A percentile compares a stretch with the other conserved stretches of the same genome.
These are phyloP conservation scores for Ammodytes dubius DNA, from an alignment of 2,113 vertebrate genomes.

Conservation along the genomic window DNA sequence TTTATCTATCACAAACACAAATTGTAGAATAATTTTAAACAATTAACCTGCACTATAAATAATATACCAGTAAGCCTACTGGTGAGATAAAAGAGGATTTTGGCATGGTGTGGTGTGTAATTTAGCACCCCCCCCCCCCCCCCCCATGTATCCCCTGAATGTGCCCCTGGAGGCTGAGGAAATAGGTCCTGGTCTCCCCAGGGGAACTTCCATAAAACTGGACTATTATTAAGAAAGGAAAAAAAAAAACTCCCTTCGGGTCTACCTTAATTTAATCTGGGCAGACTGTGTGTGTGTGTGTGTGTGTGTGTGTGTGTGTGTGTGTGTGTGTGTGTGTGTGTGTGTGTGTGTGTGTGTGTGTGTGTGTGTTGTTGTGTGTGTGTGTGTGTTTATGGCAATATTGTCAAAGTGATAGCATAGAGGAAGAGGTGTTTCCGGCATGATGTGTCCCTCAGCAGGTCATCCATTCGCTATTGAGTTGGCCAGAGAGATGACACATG, in stretches of 20 bases:
- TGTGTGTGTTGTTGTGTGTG: conserved; percentile 24
- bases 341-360: conserved; percentile 28
- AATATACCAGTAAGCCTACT: not conserved
- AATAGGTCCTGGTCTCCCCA: conserved; percentile 28
- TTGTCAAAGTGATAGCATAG: conserved; percentile 34
- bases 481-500: conserved; percentile 55
- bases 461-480: conserved; percentile 38
- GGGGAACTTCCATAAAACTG: conserved; percentile 55
- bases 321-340: conserved; percentile 21
- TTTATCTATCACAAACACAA: conserved; percentile 8
- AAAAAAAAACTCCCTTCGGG: conserved; percentile 20
- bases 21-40: not conserved
- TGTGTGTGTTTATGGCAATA: conserved; percentile 33
- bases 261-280: conserved; percentile 58
- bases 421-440: conserved; percentile 3
- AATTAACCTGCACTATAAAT: not conserved
- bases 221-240: conserved; percentile 2
- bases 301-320: conserved; percentile 22
- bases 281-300: conserved; percentile 9
- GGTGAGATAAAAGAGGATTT: conserved; percentile 28
- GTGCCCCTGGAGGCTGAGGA: conserved; percentile 40
- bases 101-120: not conserved
- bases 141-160: conserved; percentile 26
- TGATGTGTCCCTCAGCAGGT: conserved; percentile 38
- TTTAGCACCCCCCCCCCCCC: conserved; percentile 29